These are phyloP conservation scores for Pteronotus mesoamericanus DNA, from an alignment of 2,797 vertebrate species.

Conservation along the genomic window DNA sequence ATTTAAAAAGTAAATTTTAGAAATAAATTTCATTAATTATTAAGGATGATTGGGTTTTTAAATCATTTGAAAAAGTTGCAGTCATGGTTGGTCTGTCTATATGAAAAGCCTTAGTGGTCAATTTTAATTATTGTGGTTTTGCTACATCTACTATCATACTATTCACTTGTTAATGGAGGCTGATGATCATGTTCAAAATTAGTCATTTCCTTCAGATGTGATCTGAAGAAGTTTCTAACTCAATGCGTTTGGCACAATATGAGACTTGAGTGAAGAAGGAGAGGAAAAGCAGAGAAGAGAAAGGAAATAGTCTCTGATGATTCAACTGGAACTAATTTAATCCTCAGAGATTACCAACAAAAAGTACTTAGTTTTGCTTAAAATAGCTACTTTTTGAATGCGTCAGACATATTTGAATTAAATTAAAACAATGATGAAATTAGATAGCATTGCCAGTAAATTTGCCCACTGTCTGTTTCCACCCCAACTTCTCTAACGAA, in stretches of 20 bases:
- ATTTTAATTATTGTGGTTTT: not conserved
- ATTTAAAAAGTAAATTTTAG: not conserved
- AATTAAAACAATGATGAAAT: constrained; percentile 52
- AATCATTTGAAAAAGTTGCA: not conserved
- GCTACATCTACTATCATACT: not conserved
- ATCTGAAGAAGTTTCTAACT: not conserved
- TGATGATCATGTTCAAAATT: not conserved
- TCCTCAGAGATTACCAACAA: constrained; percentile 13
- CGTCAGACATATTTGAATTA: not conserved
- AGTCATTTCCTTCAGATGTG: not conserved
- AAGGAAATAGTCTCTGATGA: not conserved
- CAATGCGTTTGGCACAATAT: not conserved
- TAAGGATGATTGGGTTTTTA: not conserved
- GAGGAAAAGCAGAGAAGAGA: not conserved
- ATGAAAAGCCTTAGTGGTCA: not conserved
- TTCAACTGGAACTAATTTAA: not conserved
- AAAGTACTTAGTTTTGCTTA: not conserved
- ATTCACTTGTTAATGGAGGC: not conserved
- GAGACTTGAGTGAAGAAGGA: not conserved
- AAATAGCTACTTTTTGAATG: constrained; percentile 32
- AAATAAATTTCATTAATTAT: not conserved
- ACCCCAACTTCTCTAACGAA: not conserved
- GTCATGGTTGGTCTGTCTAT: not conserved
- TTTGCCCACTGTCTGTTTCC: not conserved
- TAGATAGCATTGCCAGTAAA: not conserved